Evolutionary conservation across 2,797 vertebrate genomes (phyloP), one percentile per base, ranked within the genome.

Genomic region (Esox masquinongy): DNA sequence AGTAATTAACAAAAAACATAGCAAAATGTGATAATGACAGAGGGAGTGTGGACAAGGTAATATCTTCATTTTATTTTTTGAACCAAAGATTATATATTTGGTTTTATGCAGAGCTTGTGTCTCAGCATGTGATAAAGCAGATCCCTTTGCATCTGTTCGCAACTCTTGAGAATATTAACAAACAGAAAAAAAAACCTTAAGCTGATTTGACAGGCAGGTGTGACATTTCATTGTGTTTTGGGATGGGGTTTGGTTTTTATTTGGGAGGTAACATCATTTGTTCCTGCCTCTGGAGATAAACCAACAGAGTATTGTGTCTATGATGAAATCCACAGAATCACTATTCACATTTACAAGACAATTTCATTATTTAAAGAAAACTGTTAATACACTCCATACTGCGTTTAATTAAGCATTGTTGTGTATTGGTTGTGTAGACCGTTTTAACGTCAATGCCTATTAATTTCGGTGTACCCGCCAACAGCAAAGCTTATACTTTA

Each of bases 361-460:
- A 53, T 53, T 53, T 53, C 17, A n/a, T n/a, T 53, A 16, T 19
- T n/a, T 7, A 19, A 16, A 53, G 50, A 53, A 19, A 53, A 53
- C 16, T 53, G 50, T 51, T 15, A 17, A 51, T 51, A 51, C 16
- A 6, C 15, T 3, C 50, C 50, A 51, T 17, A 19, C 50, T 19
- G 4, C 64, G 43, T 53, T 29, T 75, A 67, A 83, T 72, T 77
- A 72, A 76, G 63, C 64, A 77, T 70, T 76, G 74, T 75, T 64
- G 53, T 36, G 17, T 5, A n/a, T 39, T 69, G 50, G 56, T 19
- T 5, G 24, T 74, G 72, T 50, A 47, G 69, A 66, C n/a, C 43
- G 53, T 70, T 80, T 80, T 77, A 76, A 69, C 36, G 74, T 73
- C 73, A 75, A 56, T 77, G 70, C 69, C 74, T 74, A 69, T 61